phyloP scores from a whole-genome alignment of 2,113 vertebrate genomes.

The Dendrocopos noguchii region DNA sequence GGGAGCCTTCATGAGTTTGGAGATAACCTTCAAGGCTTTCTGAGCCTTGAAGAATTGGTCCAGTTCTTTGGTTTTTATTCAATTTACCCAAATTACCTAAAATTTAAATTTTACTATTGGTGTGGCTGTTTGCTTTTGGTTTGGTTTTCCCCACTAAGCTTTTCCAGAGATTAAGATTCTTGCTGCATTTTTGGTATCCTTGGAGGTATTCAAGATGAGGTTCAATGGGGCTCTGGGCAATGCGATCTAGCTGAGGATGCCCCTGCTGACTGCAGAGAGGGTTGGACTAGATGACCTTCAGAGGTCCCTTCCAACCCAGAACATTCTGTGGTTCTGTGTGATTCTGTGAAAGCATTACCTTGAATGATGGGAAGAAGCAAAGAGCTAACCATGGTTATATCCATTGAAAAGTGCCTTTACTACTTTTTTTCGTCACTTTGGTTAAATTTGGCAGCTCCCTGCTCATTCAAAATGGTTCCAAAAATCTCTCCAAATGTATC shows the following conservation, averaged over 20 bases:
- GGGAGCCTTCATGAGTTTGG: background rate
- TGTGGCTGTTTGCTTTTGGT: too few species aligned
- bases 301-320: too few species aligned
- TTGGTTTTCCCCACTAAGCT: background rate
- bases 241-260: too few species aligned
- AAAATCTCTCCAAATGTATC: background rate
- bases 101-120: background rate
- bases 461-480: background rate
- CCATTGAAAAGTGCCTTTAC: background rate
- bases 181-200: background rate
- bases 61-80: background rate
- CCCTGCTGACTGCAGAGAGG: too few species aligned
- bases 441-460: background rate
- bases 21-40: background rate
- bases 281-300: too few species aligned
- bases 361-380: background rate
- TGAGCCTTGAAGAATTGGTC: background rate
- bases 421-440: background rate
- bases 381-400: background rate
- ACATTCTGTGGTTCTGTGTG: too few species aligned
- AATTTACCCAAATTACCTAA: background rate
- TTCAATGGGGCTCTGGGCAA: too few species aligned
- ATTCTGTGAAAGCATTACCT: background rate
- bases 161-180: background rate
- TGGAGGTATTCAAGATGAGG: background rate